phyloP scores from a whole-genome alignment of 2,797 vertebrate genomes.

The Channallabes apus region DNA sequence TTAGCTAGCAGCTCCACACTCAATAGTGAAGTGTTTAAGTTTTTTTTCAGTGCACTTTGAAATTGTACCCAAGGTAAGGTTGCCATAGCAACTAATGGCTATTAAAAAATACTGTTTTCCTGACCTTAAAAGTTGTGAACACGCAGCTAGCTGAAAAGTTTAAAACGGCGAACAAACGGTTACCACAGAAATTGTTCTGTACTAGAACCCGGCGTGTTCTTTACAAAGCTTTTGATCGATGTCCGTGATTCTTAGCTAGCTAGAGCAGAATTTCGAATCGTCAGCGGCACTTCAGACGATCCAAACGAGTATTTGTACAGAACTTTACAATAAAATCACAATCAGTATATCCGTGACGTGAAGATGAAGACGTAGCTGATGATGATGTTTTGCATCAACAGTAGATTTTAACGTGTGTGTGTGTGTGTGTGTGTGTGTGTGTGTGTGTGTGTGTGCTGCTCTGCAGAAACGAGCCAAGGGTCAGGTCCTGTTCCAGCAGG shows the following conservation, averaged over 20 bases:
- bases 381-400: no score
- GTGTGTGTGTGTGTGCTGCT: constrained; percentile 11
- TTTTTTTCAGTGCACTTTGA: no score
- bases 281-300: neutral
- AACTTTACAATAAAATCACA: no score
- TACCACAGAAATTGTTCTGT: no score
- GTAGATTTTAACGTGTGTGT: neutral
- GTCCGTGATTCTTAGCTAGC: no score
- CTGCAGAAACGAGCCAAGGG: constrained; percentile 91
- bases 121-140: neutral
- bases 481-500: constrained; percentile 86
- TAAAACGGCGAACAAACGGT: no score
- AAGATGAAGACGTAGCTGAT: neutral
- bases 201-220: no score
- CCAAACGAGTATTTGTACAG: neutral
- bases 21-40: neutral
- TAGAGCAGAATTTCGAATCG: no score
- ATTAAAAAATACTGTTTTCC: no score
- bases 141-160: neutral
- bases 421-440: neutral
- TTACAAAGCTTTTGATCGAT: no score
- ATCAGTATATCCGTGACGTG: neutral
- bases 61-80: neutral
- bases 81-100: neutral
- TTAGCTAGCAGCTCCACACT: neutral